Percentiles rank a stretch among this genome's conserved stretches.
Evolutionary conservation across 2,888 invertebrate species (phyloP).

Genomic region (Orthosia gothica): DNA sequence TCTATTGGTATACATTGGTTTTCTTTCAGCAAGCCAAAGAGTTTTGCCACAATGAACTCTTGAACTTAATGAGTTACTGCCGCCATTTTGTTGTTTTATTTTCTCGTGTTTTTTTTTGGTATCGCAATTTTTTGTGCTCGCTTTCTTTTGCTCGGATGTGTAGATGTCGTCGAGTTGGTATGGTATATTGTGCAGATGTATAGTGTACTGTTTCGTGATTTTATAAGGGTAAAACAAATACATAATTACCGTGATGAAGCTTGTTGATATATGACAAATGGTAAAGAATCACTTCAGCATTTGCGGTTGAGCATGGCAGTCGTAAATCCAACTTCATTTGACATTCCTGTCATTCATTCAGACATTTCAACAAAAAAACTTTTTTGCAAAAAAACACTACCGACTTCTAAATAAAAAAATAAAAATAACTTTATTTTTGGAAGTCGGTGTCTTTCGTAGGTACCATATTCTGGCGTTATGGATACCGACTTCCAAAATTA

Average conservation of each 20-base stretch:
- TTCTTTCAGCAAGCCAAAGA: slow-evolving; percentile 55
- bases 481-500: too few species aligned
- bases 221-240: neutral
- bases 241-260: neutral
- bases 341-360: too few species aligned
- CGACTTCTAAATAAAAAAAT: too few species aligned
- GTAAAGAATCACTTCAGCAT: neutral
- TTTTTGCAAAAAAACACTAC: too few species aligned
- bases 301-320: too few species aligned
- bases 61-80: slow-evolving; percentile 61
- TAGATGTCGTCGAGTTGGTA: slow-evolving; percentile 4
- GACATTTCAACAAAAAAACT: too few species aligned
- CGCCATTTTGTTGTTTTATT: slow-evolving; percentile 43
- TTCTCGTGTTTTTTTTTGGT: slow-evolving; percentile 2
- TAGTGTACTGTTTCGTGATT: neutral
- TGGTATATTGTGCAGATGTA: too few species aligned
- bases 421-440: too few species aligned
- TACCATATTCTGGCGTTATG: too few species aligned
- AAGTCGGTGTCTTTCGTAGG: too few species aligned
- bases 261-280: neutral
- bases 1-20: slow-evolving; percentile 64
- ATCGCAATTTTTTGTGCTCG: neutral
- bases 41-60: slow-evolving; percentile 56
- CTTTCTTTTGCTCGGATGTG: slow-evolving; percentile 13
- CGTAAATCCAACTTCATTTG: too few species aligned